Percentiles rank a stretch among this genome's conserved stretches.
phyloP scores from a whole-genome alignment of 2,888 invertebrate species.

The Ophraella communa region DNA sequence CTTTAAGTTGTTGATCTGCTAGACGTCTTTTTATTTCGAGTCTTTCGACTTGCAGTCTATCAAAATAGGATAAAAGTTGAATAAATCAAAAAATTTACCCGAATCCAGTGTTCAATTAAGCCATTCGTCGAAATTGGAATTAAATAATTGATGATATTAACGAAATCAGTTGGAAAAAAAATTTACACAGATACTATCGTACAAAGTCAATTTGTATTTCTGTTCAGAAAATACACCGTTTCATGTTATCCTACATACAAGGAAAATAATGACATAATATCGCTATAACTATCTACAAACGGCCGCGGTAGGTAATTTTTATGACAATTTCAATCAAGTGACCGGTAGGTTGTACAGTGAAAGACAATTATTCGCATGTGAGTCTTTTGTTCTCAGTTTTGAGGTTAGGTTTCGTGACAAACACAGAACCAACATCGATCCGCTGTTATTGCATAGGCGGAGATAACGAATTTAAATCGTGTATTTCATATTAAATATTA shows the following conservation, averaged over 20 bases:
- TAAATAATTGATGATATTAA: not conserved
- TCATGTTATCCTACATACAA: slow-evolving; percentile 20
- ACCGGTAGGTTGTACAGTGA: slow-evolving; percentile 34
- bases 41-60: no score
- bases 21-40: no score
- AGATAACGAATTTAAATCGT: not conserved
- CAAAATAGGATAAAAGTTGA: no score
- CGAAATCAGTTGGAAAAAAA: slow-evolving; percentile 10
- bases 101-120: no score
- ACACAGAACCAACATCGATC: slow-evolving; percentile 27
- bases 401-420: slow-evolving; percentile 42
- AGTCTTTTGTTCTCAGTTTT: slow-evolving; percentile 32
- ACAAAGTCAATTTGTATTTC: slow-evolving; percentile 18
- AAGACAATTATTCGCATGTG: slow-evolving; percentile 45
- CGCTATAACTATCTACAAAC: slow-evolving; percentile 29
- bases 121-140: not conserved
- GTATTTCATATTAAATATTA: not conserved
- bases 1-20: no score
- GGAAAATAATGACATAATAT: slow-evolving; percentile 27
- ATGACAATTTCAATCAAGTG: slow-evolving; percentile 43
- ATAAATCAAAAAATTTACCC: no score
- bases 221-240: slow-evolving; percentile 13
- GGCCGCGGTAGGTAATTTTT: slow-evolving; percentile 36
- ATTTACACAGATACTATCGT: slow-evolving; percentile 12
- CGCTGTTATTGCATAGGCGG: slow-evolving; percentile 5